Conservation (phyloP, 1,140 invertebrate species). For the Dendroctonus ponderosae region DNA sequence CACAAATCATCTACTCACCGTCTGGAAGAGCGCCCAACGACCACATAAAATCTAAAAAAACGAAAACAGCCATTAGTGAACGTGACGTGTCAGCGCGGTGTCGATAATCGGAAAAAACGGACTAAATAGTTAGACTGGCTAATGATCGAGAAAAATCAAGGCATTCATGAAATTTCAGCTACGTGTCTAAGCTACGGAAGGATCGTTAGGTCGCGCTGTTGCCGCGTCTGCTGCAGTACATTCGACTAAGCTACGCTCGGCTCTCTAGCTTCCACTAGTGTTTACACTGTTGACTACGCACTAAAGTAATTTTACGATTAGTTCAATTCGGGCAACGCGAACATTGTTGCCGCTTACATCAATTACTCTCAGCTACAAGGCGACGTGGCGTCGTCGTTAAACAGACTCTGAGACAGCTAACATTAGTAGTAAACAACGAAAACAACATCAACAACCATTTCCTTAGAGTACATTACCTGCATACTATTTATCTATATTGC, state of each 20-base stretch:
- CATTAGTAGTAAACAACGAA: no score
- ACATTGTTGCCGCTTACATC: no score
- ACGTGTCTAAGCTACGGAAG: slow-evolving; percentile 44
- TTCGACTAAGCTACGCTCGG: slow-evolving; percentile 42
- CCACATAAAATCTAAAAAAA: slow-evolving; percentile 96
- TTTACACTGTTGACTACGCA: background rate
- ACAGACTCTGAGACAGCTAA: no score
- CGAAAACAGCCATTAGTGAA: slow-evolving; percentile 57
- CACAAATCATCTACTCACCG: slow-evolving; percentile 67
- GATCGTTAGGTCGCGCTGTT: slow-evolving; percentile 22
- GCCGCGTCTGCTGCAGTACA: slow-evolving; percentile 39
- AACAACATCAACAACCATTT: no score
- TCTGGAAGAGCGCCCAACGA: slow-evolving; percentile 94
- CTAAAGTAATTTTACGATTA: background rate
- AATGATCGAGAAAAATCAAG: slow-evolving; percentile 39
- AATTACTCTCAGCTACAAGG: no score
- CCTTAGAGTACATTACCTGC: no score
- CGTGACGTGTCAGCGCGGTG: background rate
- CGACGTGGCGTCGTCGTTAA: no score
- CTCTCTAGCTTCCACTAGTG: slow-evolving; percentile 18
- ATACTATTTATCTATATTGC: no score
- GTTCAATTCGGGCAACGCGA: no score
- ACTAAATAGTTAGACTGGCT: slow-evolving; percentile 4
- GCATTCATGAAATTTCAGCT: slow-evolving; percentile 51
- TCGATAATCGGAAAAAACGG: no score